Evolutionary conservation across 2,888 invertebrate species (phyloP).

Genomic region (Orthonychiurus folsomi): DNA sequence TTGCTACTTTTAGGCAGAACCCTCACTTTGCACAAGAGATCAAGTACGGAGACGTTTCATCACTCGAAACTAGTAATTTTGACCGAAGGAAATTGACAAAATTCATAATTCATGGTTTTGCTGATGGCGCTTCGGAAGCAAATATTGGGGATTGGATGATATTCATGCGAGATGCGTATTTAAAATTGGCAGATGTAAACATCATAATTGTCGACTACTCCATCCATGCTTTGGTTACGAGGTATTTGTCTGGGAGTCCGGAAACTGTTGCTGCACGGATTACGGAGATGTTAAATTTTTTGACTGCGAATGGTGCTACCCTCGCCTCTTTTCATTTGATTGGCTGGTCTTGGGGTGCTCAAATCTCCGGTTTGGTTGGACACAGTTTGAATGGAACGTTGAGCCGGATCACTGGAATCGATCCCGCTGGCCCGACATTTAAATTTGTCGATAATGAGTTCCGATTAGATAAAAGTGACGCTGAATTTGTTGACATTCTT

Average conservation of each 20-base stretch:
- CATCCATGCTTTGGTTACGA: conserved; percentile 21
- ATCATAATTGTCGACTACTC: conserved; percentile 34
- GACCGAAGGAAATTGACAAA: conserved; percentile 26
- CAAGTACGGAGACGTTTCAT: conserved; percentile 23
- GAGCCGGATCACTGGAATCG: conserved; percentile 36
- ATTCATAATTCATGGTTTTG: conserved; percentile 35
- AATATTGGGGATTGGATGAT: conserved; percentile 35
- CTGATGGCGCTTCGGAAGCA: conserved; percentile 31
- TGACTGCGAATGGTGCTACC: conserved; percentile 21
- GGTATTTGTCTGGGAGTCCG: conserved; percentile 27
- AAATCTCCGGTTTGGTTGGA: conserved; percentile 35
- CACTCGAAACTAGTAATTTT: conserved; percentile 29
- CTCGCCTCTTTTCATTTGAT: conserved; percentile 33
- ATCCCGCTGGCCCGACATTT: conserved; percentile 36
- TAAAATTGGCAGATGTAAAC: conserved; percentile 32
- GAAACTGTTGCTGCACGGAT: conserved; percentile 22
- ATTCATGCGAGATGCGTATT: conserved; percentile 31
- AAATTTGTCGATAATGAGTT: conserved; percentile 28
- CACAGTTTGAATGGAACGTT: conserved; percentile 28
- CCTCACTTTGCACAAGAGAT: conserved; percentile 29
- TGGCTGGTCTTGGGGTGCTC: conserved; percentile 32
- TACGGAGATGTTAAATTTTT: conserved; percentile 28
- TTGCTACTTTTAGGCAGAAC: conserved; percentile 24
- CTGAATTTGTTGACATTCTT: conserved; percentile 22
- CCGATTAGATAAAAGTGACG: conserved; percentile 29